phyloP scores from a whole-genome alignment of 2,888 invertebrate genomes.

The Cerastis rubricosa region DNA sequence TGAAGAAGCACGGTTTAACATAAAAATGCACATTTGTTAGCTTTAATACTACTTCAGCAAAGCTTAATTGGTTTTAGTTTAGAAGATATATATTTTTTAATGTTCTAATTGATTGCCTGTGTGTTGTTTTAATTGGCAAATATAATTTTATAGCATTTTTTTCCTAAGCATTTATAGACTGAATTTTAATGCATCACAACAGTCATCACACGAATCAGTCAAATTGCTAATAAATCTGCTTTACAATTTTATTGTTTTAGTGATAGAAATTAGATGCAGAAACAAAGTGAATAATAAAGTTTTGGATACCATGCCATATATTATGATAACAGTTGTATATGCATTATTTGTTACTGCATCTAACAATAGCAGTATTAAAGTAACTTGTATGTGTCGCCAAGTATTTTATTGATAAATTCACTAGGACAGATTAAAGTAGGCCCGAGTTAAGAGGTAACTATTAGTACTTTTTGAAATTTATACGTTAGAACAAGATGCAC shows the following conservation, averaged over 20 bases:
- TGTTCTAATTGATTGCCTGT: conserved; percentile 67
- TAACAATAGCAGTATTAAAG: conserved; percentile 84
- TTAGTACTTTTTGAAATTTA: conserved; percentile 77
- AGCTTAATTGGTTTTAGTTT: conserved; percentile 78
- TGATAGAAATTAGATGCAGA: conserved; percentile 75
- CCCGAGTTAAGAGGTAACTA: conserved; percentile 71
- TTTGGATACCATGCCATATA: conserved; percentile 64
- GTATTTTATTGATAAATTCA: conserved; percentile 80
- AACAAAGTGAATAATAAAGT: conserved; percentile 62
- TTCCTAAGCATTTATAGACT: conserved; percentile 79
- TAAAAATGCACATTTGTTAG: conserved; percentile 87
- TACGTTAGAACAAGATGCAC: conserved; percentile 72
- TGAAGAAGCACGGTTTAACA: conserved; percentile 76
- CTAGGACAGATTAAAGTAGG: conserved; percentile 77
- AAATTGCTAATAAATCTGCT: conserved; percentile 66
- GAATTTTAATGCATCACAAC: conserved; percentile 82
- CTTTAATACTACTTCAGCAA: conserved; percentile 85
- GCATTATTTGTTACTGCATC: conserved; percentile 78
- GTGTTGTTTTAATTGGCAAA: conserved; percentile 71
- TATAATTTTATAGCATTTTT: conserved; percentile 72
- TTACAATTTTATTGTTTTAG: conserved; percentile 73
- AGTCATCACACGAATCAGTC: conserved; percentile 82
- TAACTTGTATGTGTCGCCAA: conserved; percentile 76
- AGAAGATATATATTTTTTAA: conserved; percentile 67
- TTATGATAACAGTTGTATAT: conserved; percentile 47